Evolutionary conservation across 2,888 invertebrate genomes (phyloP).

Genomic region (Eupeodes latifasciatus): DNA sequence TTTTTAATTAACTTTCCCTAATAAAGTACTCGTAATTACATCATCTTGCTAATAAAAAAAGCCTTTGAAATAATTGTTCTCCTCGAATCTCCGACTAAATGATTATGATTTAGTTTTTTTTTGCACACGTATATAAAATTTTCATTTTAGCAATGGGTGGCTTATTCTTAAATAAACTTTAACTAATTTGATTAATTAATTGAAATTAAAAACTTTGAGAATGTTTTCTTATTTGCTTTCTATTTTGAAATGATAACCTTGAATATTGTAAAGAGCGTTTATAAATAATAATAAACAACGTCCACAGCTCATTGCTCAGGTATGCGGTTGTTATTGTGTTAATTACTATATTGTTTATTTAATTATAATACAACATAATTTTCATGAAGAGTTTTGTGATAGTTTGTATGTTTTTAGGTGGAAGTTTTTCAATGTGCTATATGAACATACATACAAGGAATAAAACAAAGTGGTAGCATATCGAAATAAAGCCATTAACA

Average conservation of each 20-base stretch:
- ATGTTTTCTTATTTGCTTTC: neutral
- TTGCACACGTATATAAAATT: neutral
- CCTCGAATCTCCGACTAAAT: neutral
- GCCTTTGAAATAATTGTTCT: neutral
- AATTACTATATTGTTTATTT: neutral
- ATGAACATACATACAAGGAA: too few relatives aligned
- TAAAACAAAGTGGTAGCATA: too few relatives aligned
- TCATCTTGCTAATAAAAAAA: neutral
- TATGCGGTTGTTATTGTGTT: neutral
- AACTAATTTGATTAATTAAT: constrained; percentile 21
- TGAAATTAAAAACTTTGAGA: neutral
- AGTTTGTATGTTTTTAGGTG: too few relatives aligned
- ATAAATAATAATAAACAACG: too few relatives aligned
- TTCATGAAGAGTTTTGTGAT: neutral
- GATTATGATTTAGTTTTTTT: neutral
- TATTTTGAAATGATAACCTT: neutral
- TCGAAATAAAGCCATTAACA: too few relatives aligned
- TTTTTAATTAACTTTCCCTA: neutral
- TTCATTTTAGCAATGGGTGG: neutral
- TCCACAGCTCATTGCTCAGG: neutral
- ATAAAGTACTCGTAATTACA: neutral
- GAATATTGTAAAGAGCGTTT: neutral
- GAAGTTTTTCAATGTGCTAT: too few relatives aligned
- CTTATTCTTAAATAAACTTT: neutral
- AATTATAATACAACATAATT: neutral